Base-by-base conservation (phyloP, 2,797 vertebrate species). In the Acanthiza pusilla region DNA sequence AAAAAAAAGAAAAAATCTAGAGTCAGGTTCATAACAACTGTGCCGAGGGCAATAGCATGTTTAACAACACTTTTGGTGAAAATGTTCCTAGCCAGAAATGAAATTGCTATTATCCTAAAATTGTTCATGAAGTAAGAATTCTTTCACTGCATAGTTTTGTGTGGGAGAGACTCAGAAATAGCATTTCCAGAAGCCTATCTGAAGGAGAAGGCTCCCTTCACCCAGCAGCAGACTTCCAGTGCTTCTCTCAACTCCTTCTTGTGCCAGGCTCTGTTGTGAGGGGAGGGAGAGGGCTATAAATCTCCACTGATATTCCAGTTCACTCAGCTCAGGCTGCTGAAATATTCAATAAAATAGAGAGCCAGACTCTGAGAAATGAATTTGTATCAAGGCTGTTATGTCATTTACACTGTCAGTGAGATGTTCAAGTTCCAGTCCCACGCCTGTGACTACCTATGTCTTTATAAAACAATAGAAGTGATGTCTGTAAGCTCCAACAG, bases 41-140 rank as follows among this genome's bases (percentile, higher is more conserved):
- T 42, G 13, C 0, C 2, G 11, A 51, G 7, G 3, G 2, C 12
- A 87, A 14, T 4, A 58, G 16, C 0, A 0, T 53, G 5, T 32
- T 67, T 61, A 40, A 43, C 26, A 80, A 54, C 7, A 11, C 13
- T 61, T 88, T 60, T 81, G 19, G 5, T 66, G 48, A 65, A 80
- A 66, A 47, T 16, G 4, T 29, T 72, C 17, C 61, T 51, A 72
- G 16, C 17, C 36, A 65, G 22, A 58, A 91, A 11, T 48, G 30
- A 4, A 40, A 22, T 51, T 71, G 2, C 5, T 51, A 7, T 45
- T 57, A 63, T 20, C 4, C 6, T 67, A 63, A 68, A 82, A 57
- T 29, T 62, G 4, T 42, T 75, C 3, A 38, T 29, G 50, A 81
- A 47, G 3, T 63, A 30, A 5, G 9, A 84, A 71, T 78, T 53